Evolutionary conservation across 2,888 invertebrate species (phyloP).

Genomic region (Aspidiotus destructor): DNA sequence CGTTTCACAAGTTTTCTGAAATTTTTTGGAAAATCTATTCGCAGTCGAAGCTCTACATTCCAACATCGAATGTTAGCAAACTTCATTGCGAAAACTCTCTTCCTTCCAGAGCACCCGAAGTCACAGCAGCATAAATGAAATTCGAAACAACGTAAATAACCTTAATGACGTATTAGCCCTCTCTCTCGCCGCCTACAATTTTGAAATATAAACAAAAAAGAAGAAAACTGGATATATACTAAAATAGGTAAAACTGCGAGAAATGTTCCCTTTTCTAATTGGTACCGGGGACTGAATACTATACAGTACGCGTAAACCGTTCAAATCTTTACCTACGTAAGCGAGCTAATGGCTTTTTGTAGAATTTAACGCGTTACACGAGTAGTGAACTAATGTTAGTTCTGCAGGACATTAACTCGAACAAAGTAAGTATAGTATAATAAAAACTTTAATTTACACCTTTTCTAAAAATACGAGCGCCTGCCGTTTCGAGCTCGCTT

Average conservation of each 20-base stretch:
- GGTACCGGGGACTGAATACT: not conserved
- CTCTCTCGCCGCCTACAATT: not conserved
- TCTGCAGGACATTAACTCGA: slow-evolving; percentile 2
- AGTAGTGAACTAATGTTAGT: not conserved
- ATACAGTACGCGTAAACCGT: not conserved
- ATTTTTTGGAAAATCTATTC: too few relatives aligned
- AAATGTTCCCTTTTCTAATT: slow-evolving; percentile 1
- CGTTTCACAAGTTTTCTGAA: too few relatives aligned
- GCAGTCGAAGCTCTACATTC: too few relatives aligned
- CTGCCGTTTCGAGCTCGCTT: too few relatives aligned
- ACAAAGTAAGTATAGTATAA: not conserved
- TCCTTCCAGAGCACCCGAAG: too few relatives aligned
- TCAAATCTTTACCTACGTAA: not conserved
- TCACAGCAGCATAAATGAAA: not conserved
- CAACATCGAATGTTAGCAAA: too few relatives aligned
- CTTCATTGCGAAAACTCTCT: too few relatives aligned
- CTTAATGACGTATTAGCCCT: not conserved
- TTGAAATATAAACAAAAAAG: too few relatives aligned
- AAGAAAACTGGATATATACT: not conserved
- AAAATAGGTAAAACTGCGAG: slow-evolving; percentile 3
- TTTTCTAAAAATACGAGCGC: not conserved
- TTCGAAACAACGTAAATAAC: slow-evolving; percentile 1
- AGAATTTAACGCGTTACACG: not conserved
- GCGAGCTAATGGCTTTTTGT: not conserved
- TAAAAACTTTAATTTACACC: slow-evolving; percentile 4